Percentiles rank a stretch among this genome's conserved stretches.
phyloP scores from a whole-genome alignment of 2,797 vertebrate genomes.

The Macrochelys suwanniensis region DNA sequence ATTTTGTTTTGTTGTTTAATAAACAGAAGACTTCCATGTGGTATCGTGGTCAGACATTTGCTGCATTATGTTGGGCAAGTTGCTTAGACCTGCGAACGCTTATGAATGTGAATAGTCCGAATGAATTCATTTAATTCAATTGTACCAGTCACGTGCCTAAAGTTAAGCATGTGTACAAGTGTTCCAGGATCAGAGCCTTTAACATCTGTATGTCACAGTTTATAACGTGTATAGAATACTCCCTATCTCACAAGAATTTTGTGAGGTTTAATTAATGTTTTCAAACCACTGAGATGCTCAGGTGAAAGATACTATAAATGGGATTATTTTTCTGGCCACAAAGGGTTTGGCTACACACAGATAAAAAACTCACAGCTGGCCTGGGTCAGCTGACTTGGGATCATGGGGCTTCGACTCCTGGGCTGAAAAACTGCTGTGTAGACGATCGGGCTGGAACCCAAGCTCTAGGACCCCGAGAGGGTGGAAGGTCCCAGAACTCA shows the following conservation, averaged over 20 bases:
- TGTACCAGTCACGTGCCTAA: rapidly evolving
- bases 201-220: background rate
- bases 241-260: background rate
- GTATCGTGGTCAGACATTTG: background rate
- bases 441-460: too few species aligned
- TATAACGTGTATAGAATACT: background rate
- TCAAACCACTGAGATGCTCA: background rate
- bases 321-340: background rate
- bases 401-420: background rate
- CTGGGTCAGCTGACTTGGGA: too few species aligned
- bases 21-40: background rate
- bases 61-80: background rate
- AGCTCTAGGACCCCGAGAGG: background rate
- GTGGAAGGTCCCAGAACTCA: background rate
- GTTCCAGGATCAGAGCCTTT: background rate
- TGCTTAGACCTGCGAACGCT: background rate
- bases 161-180: background rate
- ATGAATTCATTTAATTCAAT: background rate
- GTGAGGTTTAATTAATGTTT: background rate
- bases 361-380: background rate
- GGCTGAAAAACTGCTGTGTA: background rate
- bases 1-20: background rate
- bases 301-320: background rate
- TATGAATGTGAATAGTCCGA: background rate
- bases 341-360: background rate